Base-by-base conservation (phyloP, 2,797 vertebrate species). In the Lepus townsendii region DNA sequence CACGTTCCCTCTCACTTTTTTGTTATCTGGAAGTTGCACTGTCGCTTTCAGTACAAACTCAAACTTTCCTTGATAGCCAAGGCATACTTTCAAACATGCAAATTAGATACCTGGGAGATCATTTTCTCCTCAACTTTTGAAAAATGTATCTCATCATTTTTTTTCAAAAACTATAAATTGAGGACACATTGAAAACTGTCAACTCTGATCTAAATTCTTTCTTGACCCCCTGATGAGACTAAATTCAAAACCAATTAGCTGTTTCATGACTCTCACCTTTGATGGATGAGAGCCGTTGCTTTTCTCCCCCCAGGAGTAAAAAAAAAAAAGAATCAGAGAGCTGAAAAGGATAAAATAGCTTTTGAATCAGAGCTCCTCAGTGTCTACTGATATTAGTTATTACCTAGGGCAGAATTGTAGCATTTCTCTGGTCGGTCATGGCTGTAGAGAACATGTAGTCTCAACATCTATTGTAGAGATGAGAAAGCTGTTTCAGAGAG, bases 211-310 rank as follows among this genome's bases (percentile, higher is more conserved):
- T 35, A 75, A 0, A 68, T 93, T 97, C 97, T 90, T 75, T 96
- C 38, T 19, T 92, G 76, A 96, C 93, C 79, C 96, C 91, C 88
- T 77, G 78, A 93, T 95, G 94, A 94, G 85, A 91, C 14, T 32
- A 97, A 77, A 94, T 77, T 97, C 93, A 93, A 97, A 97, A 97
- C 20, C 96, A 97, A 97, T 97, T 97, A 97, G 96, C 96, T 96
- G 77, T 97, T 97, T 97, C 69, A 89, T 92, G 93, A 96, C 71
- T 96, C 92, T 96, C 90, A 87, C 95, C 87, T 94, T 97, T 96
- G 96, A 94, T 98, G 94, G 88, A 96, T 97, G 96, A 91, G 73
- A 94, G 62, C 68, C 24, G 32, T 95, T 90, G 9, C 94, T 79
- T 80, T 96, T 88, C 82, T 87, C 14, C 60, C 42, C 22, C 27